Conservation (phyloP, 2,888 invertebrate genomes). For the Melanargia galathea region DNA sequence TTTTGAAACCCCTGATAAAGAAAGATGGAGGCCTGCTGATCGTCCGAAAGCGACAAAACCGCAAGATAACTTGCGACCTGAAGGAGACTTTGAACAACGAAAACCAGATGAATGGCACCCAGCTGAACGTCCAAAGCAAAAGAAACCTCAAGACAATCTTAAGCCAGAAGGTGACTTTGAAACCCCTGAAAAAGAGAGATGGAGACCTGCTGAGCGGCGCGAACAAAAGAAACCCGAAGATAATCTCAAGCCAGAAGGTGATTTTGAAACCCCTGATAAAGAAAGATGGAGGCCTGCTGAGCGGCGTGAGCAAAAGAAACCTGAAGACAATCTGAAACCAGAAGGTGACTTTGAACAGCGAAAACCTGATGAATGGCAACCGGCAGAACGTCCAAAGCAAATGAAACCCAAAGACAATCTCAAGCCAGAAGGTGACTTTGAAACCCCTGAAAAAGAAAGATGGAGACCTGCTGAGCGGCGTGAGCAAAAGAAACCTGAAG, state of each 20-base stretch:
- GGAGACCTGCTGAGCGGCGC: conserved; percentile 63
- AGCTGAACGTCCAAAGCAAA: conserved; percentile 65
- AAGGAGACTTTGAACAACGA: conserved; percentile 74
- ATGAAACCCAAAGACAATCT: conserved; percentile 80
- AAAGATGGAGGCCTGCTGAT: conserved; percentile 62
- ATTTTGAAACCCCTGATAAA: too few species aligned
- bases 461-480: conserved; percentile 68
- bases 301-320: conserved; percentile 54
- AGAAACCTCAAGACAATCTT: conserved; percentile 76
- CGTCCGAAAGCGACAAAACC: conserved; percentile 64
- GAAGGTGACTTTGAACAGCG: conserved; percentile 83
- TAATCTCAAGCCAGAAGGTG: conserved; percentile 61
- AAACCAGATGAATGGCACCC: conserved; percentile 72
- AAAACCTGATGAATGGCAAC: conserved; percentile 53
- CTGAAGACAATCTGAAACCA: conserved; percentile 76
- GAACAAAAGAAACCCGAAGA: conserved; percentile 68
- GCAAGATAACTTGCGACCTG: conserved; percentile 80
- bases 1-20: conserved; percentile 60
- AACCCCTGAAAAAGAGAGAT: conserved; percentile 49
- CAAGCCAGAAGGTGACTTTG: conserved; percentile 79
- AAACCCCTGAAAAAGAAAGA: conserved; percentile 53
- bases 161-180: conserved; percentile 81
- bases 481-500: conserved; percentile 69
- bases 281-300: conserved; percentile 45
- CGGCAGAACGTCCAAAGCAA: conserved; percentile 62